Evolutionary conservation across 1,140 invertebrate genomes (phyloP).

Genomic region (Ladona fulva): DNA sequence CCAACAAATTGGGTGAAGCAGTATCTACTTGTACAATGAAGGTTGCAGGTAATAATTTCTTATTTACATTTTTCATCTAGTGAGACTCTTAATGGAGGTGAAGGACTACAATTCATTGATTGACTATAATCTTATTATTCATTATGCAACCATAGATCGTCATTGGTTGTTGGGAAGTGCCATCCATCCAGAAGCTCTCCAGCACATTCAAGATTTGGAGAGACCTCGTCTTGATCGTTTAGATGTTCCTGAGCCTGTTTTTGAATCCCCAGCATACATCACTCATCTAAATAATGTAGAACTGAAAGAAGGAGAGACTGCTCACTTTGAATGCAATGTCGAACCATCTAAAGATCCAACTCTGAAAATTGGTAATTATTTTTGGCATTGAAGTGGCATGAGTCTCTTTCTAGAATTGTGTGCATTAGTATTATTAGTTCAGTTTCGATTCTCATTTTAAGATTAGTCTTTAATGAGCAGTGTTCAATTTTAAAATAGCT

Average conservation of each 20-base stretch:
- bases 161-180: constrained; percentile 81
- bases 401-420: neutral
- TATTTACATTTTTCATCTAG: neutral
- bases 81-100: neutral
- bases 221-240: constrained; percentile 52
- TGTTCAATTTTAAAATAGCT: neutral
- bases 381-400: neutral
- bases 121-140: neutral
- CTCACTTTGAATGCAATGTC: constrained; percentile 90
- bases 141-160: constrained; percentile 41
- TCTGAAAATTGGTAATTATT: constrained; percentile 57
- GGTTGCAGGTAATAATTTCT: constrained; percentile 50
- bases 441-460: too few species aligned
- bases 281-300: constrained; percentile 84
- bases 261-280: constrained; percentile 80
- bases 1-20: constrained; percentile 81
- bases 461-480: too few species aligned
- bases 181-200: constrained; percentile 81
- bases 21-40: constrained; percentile 85
- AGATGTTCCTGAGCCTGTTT: constrained; percentile 62
- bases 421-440: neutral
- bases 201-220: constrained; percentile 79
- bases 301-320: constrained; percentile 80
- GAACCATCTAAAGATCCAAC: constrained; percentile 91
- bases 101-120: too few species aligned